These are phyloP conservation scores for Marmota flaviventris DNA, from an alignment of 2,113 vertebrate species.

Conservation along the genomic window DNA sequence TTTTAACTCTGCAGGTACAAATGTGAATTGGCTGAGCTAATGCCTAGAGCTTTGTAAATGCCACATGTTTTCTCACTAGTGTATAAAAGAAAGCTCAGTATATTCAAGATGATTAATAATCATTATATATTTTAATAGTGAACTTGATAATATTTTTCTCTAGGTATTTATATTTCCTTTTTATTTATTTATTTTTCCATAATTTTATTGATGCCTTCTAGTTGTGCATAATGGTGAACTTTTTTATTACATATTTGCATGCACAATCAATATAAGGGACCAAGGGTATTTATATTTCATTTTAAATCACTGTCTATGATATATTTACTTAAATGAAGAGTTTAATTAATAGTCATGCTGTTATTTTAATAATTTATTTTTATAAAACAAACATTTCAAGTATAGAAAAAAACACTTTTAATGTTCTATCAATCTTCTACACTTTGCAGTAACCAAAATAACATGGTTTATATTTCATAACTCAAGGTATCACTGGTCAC, in stretches of 20 bases:
- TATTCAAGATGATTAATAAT: slow-evolving; percentile 46
- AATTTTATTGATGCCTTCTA: background rate
- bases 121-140: background rate
- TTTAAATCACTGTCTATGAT: background rate
- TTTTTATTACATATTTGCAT: no score
- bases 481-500: background rate
- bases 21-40: background rate
- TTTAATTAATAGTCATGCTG: background rate
- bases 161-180: background rate
- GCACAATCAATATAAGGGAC: no score
- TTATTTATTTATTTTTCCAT: slow-evolving; percentile 10
- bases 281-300: background rate
- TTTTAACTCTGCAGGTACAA: slow-evolving; percentile 33
- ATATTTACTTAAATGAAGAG: slow-evolving; percentile 6
- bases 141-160: slow-evolving; percentile 14
- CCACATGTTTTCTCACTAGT: background rate
- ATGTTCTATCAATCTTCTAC: background rate
- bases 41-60: background rate
- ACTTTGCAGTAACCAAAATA: background rate
- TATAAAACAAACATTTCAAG: slow-evolving; percentile 29
- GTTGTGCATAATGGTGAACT: no score
- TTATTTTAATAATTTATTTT: background rate
- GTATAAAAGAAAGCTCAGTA: background rate
- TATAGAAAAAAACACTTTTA: background rate
- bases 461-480: background rate